These are phyloP conservation scores for Orchesellides sinensis DNA, from an alignment of 2,888 invertebrate species.

Conservation along the genomic window DNA sequence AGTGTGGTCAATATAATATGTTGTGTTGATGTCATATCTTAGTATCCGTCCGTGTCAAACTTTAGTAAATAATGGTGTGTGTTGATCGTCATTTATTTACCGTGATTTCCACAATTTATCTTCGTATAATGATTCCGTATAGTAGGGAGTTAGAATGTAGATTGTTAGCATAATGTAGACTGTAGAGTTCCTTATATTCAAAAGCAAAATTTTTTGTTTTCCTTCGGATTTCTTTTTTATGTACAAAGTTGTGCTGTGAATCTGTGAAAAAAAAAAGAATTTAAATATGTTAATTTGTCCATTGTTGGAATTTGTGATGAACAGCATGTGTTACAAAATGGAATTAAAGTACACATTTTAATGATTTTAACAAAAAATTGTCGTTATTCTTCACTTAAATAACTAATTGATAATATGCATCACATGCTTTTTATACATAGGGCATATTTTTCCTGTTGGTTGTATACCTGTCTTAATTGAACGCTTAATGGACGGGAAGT, in stretches of 20 bases:
- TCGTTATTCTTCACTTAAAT: no score
- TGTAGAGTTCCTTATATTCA: not conserved
- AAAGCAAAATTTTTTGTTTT: conserved; percentile 25
- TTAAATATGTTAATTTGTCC: conserved; percentile 36
- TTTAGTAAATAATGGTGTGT: conserved; percentile 4
- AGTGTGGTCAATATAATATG: not conserved
- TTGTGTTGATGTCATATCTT: not conserved
- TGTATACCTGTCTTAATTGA: not conserved
- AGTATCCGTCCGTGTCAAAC: conserved; percentile 27
- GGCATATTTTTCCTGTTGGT: no score
- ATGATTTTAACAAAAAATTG: no score
- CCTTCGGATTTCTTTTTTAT: conserved; percentile 24
- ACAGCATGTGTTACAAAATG: not conserved
- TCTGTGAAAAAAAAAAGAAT: conserved; percentile 41
- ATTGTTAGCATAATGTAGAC: not conserved
- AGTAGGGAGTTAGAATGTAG: no score
- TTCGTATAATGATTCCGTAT: no score
- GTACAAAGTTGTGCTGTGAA: conserved; percentile 64
- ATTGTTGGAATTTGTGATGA: conserved; percentile 59
- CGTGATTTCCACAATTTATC: no score
- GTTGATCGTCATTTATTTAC: no score
- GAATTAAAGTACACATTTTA: conserved; percentile 5
- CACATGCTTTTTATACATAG: no score
- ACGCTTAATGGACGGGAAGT: not conserved
- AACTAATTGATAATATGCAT: no score